Base-by-base conservation (phyloP, 2,888 invertebrate genomes). In the Watsonalla cultraria region DNA sequence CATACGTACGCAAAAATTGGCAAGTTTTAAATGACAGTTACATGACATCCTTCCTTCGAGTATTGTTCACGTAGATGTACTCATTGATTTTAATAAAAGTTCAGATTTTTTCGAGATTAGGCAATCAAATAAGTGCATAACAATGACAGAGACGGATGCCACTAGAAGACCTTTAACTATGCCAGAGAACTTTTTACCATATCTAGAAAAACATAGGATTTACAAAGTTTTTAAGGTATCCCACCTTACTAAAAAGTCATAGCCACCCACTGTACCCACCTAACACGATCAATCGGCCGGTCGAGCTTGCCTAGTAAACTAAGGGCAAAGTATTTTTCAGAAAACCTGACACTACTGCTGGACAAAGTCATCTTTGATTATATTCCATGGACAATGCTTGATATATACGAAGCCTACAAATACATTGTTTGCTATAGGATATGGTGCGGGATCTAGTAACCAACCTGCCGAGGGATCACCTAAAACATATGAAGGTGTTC, bases 121-220 rank as follows among this genome's bases (percentile, higher is more conserved):
- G 9, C 9, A 37, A 4, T 5, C 7, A 7, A 33, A 24, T 34
- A 34, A 13, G 42, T 14, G n/a, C 6, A 7, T 47, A 51, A 71
- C 57, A 46, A 90, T 90, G 90, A 89, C 90, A 39, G 90, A 89
- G 76, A 87, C 87, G 0, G 90, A 90, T 58, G 78, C 78, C 35
- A 84, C 87, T 0, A 82, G 68, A 45, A 72, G 79, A 13, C 90
- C 89, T 47, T 61, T 90, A 7, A 59, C 70, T 51, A 90, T 90
- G 82, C 89, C 90, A 0, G 72, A 74, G 56, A 86, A 85, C 70
- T 94, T 93, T 68, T 73, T 93, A 51, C 93, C 94, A 0, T 94
- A 94, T 65, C 79, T 94, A 55, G 94, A 94, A 68, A 94, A 92
- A 69, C 91, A 93, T 72, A 85, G 93, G 61, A 90, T 94, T 71